These are phyloP conservation scores for Nipponia nippon DNA, from an alignment of 2,113 vertebrate genomes.

Conservation along the genomic window DNA sequence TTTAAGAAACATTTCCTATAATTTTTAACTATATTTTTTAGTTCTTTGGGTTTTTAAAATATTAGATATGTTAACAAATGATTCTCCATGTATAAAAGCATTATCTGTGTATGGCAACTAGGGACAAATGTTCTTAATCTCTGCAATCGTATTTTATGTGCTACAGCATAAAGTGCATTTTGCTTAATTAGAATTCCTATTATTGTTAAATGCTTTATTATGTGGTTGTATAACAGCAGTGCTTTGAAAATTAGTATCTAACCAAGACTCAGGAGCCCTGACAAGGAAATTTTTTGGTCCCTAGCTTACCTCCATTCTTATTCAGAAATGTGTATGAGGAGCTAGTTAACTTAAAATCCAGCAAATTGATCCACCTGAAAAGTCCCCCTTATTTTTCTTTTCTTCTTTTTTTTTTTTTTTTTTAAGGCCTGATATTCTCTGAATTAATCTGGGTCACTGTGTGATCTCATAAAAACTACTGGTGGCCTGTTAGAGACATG, in stretches of 20 bases:
- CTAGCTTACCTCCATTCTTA: neutral
- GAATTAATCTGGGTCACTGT: neutral
- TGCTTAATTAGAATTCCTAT: neutral
- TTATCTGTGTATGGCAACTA: neutral
- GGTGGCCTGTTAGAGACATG: neutral
- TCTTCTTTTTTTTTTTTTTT: neutral
- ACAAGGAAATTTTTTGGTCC: neutral
- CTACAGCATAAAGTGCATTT: neutral
- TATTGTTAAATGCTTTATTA: neutral
- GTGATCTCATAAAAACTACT: neutral
- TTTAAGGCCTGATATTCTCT: neutral
- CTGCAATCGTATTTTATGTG: neutral
- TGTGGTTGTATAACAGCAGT: neutral
- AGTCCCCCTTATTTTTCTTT: rapidly evolving
- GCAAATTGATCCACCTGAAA: neutral
- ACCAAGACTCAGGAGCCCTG: neutral
- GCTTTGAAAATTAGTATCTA: neutral
- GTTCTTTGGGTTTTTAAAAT: neutral
- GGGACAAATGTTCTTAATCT: neutral
- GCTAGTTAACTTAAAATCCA: neutral
- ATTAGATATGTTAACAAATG: neutral
- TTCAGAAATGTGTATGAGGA: neutral
- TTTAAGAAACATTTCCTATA: neutral
- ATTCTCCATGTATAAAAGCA: neutral
- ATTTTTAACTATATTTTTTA: neutral